These are phyloP conservation scores for Sinocyclocheilus rhinocerous DNA, from an alignment of 2,113 vertebrate species.

Conservation along the genomic window DNA sequence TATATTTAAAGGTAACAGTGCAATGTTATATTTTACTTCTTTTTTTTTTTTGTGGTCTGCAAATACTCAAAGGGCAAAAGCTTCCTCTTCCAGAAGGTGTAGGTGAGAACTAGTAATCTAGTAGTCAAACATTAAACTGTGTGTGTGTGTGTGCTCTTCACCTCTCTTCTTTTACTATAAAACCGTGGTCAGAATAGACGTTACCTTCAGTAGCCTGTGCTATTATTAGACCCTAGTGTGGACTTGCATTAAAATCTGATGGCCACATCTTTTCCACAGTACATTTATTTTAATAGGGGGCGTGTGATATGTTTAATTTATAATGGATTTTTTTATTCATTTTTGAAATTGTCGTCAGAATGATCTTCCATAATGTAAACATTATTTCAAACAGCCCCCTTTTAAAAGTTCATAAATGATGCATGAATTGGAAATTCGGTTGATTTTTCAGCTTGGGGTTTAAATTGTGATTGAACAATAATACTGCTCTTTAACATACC, in stretches of 20 bases:
- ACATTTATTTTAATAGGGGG: not conserved
- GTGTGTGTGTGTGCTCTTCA: not conserved
- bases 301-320: not conserved
- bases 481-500: not conserved
- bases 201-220: not conserved
- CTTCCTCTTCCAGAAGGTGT: slow-evolving; percentile 64
- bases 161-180: not conserved
- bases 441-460: not conserved
- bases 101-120: slow-evolving; percentile 64
- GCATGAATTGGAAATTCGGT: not conserved
- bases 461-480: not conserved
- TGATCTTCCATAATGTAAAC: not conserved
- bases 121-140: slow-evolving; percentile 21
- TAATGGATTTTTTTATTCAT: not conserved
- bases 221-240: not conserved
- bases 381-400: not conserved
- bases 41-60: not conserved
- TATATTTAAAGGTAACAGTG: not conserved
- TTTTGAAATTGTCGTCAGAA: too few species aligned
- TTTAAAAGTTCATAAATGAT: not conserved
- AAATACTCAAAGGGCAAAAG: slow-evolving; percentile 65
- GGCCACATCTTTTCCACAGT: not conserved
- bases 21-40: not conserved
- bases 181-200: not conserved
- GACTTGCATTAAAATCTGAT: not conserved